Evolutionary conservation across 2,113 vertebrate genomes (phyloP).

Genomic region (Pelecanoides urinatrix): DNA sequence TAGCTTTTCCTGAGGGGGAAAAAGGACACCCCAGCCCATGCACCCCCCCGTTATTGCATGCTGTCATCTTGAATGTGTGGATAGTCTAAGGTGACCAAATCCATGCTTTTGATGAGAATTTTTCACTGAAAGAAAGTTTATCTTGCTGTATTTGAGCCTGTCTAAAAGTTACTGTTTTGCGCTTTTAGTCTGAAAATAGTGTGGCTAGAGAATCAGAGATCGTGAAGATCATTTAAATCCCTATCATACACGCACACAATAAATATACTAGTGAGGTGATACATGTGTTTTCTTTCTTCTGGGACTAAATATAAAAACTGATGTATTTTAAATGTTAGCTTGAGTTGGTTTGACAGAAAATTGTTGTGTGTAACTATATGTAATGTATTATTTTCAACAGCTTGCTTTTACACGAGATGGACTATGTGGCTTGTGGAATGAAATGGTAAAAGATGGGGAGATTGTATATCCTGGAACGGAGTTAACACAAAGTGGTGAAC

Average conservation of each 20-base stretch:
- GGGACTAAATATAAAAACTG: not conserved
- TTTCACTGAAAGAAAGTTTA: not conserved
- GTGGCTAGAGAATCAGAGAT: not conserved
- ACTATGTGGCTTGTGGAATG: constrained; percentile 97
- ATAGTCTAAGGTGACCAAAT: not conserved
- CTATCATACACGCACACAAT: rapidly evolving
- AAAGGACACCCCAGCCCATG: not conserved
- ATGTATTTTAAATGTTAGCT: not conserved
- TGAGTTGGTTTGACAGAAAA: not conserved
- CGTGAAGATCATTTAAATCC: not conserved
- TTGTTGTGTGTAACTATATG: not conserved
- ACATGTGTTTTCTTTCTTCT: not conserved
- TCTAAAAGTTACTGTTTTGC: not conserved
- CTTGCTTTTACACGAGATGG: constrained; percentile 95
- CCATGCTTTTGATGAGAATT: not conserved
- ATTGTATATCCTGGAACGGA: constrained; percentile 89
- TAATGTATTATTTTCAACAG: constrained; percentile 67
- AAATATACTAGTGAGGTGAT: not conserved
- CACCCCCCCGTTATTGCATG: not conserved
- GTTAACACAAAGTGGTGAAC: constrained; percentile 79
- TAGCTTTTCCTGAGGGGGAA: not conserved
- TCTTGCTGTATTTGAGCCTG: not conserved
- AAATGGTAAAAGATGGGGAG: constrained; percentile 99
- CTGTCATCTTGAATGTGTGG: not conserved
- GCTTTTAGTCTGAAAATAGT: not conserved